A percentile compares a stretch with the other conserved stretches of the same genome.
These are phyloP conservation scores for Ranitomeya imitator DNA, from an alignment of 2,113 vertebrate species.

Conservation along the genomic window DNA sequence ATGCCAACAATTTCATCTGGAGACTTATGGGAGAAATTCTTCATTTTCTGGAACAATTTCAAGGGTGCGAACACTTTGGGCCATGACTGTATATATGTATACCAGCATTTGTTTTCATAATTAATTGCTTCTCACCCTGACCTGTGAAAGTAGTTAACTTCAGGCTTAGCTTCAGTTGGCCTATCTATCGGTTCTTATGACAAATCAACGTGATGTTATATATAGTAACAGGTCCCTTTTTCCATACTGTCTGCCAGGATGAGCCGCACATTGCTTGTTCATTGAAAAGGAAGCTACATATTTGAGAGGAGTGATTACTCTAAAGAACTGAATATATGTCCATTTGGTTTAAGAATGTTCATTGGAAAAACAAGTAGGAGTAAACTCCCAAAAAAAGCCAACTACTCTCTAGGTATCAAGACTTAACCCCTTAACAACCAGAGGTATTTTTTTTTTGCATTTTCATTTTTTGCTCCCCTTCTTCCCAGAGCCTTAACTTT, in stretches of 20 bases:
- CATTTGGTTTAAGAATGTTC: background rate
- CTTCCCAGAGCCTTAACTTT: too few species aligned
- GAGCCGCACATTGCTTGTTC: background rate
- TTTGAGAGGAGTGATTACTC: background rate
- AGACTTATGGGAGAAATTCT: too few species aligned
- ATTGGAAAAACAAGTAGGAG: background rate
- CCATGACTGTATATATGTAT: too few species aligned
- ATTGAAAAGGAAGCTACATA: background rate
- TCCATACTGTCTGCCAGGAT: constrained; percentile 1
- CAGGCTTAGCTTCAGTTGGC: constrained; percentile 2
- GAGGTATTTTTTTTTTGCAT: too few species aligned
- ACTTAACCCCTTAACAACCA: too few species aligned
- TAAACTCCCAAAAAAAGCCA: background rate
- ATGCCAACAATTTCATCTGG: too few species aligned
- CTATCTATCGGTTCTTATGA: background rate
- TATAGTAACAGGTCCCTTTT: constrained; percentile 18
- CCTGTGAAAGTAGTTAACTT: constrained; percentile 14
- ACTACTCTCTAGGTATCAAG: too few species aligned
- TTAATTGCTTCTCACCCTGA: background rate
- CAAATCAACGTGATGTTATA: constrained; percentile 3
- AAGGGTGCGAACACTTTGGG: too few species aligned
- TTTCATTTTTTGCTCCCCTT: too few species aligned
- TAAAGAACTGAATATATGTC: background rate
- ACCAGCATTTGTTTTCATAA: too few species aligned
- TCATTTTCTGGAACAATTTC: too few species aligned